phyloP scores from a whole-genome alignment of 2,888 invertebrate species.

The Drosophila ezoana region DNA sequence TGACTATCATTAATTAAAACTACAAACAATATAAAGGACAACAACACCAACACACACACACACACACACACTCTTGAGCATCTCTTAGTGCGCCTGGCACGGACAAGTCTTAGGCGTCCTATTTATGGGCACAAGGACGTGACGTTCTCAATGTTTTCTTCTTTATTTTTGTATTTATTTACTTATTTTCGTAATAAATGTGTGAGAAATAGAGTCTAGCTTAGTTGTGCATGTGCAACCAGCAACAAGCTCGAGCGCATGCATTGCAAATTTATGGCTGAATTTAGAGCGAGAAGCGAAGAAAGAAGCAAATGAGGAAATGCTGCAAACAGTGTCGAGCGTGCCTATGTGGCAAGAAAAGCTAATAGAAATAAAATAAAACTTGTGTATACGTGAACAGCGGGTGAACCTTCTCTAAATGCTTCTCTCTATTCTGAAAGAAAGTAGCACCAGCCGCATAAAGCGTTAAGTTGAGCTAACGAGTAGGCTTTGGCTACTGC shows the following conservation, averaged over 20 bases:
- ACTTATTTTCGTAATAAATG: conserved; percentile 7
- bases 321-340: neutral
- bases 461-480: neutral
- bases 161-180: neutral
- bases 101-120: conserved; percentile 23
- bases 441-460: too few species aligned
- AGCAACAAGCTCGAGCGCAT: conserved; percentile 7
- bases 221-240: conserved; percentile 45
- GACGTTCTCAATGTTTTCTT: conserved; percentile 51
- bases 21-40: conserved; percentile 56
- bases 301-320: neutral
- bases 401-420: neutral
- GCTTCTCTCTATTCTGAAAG: neutral
- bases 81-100: conserved; percentile 19
- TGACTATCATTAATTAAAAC: conserved; percentile 66
- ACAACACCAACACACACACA: conserved; percentile 16
- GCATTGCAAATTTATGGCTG: conserved; percentile 31
- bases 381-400: neutral
- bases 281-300: neutral
- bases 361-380: neutral
- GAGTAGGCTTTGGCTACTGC: neutral
- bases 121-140: conserved; percentile 58
- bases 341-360: neutral
- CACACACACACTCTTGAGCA: conserved; percentile 17
- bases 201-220: conserved; percentile 13